Percentiles rank a stretch among this genome's conserved stretches.
Conservation (phyloP, 2,797 vertebrate species). For the Pseudochirops corinnae region DNA sequence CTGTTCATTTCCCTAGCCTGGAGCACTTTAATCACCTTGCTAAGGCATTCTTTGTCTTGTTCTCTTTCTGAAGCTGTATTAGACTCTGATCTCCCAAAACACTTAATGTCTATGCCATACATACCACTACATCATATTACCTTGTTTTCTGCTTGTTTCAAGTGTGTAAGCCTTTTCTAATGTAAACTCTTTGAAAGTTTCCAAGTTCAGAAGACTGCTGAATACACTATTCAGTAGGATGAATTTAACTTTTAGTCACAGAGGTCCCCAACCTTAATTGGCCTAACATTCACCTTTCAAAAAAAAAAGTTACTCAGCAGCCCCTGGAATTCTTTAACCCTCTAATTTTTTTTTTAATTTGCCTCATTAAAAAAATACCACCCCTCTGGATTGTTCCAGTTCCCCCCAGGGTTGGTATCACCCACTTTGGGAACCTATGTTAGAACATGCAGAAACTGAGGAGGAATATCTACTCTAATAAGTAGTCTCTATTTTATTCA, state of each 20-base stretch:
- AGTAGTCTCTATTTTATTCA: slow-evolving; percentile 3
- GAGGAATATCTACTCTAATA: slow-evolving; percentile 7
- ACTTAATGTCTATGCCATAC: neutral
- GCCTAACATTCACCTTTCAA: no score
- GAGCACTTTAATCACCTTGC: neutral
- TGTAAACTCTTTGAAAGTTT: neutral
- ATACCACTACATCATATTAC: neutral
- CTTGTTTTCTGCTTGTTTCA: neutral
- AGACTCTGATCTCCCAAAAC: neutral
- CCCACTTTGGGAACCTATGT: no score
- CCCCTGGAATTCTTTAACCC: no score
- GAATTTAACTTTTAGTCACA: slow-evolving; percentile 22
- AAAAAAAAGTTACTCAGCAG: no score
- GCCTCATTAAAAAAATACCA: no score
- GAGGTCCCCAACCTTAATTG: no score
- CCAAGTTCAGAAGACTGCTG: neutral
- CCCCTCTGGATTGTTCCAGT: no score
- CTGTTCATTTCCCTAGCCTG: neutral
- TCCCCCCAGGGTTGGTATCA: no score
- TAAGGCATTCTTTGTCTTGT: neutral
- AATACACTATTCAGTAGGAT: neutral
- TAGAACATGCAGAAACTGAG: slow-evolving; percentile 17
- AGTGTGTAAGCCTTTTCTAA: neutral
- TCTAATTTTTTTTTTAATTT: no score
- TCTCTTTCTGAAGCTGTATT: neutral